Conservation (phyloP, 1,140 invertebrate genomes). For the Drosophila gunungcola region DNA sequence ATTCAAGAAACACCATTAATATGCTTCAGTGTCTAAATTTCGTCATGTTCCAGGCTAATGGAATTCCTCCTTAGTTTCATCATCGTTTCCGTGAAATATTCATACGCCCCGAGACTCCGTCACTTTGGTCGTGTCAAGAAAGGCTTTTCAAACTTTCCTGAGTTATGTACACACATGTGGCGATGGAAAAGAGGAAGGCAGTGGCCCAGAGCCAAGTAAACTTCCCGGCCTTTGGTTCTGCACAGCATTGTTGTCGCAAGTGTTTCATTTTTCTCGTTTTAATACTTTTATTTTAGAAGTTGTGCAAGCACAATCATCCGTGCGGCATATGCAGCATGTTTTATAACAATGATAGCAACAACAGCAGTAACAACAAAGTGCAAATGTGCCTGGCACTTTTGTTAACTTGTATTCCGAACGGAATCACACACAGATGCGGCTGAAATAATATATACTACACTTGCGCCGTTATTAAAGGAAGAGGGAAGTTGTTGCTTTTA, state of each 20-base stretch:
- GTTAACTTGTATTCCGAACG: conserved; percentile 36
- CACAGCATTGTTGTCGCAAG: conserved; percentile 65
- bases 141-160: conserved; percentile 38
- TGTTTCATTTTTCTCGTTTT: conserved; percentile 50
- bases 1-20: conserved; percentile 26
- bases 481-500: too few relatives aligned
- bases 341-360: conserved; percentile 38
- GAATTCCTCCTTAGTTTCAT: conserved; percentile 45
- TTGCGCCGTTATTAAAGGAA: too few relatives aligned
- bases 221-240: conserved; percentile 15
- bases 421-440: conserved; percentile 6
- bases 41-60: conserved; percentile 37
- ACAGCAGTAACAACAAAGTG: conserved; percentile 44
- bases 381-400: conserved; percentile 57
- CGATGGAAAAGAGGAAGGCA: background rate
- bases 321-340: conserved; percentile 65
- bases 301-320: conserved; percentile 65
- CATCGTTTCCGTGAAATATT: conserved; percentile 40
- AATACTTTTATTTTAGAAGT: conserved; percentile 42
- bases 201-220: conserved; percentile 4
- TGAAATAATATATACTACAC: background rate
- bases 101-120: conserved; percentile 23
- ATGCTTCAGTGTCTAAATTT: conserved; percentile 34
- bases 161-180: conserved; percentile 44
- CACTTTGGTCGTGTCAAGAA: conserved; percentile 35